Percentiles rank a stretch among this genome's conserved stretches.
phyloP scores from a whole-genome alignment of 2,888 invertebrate species.

The Limnephilus marmoratus region DNA sequence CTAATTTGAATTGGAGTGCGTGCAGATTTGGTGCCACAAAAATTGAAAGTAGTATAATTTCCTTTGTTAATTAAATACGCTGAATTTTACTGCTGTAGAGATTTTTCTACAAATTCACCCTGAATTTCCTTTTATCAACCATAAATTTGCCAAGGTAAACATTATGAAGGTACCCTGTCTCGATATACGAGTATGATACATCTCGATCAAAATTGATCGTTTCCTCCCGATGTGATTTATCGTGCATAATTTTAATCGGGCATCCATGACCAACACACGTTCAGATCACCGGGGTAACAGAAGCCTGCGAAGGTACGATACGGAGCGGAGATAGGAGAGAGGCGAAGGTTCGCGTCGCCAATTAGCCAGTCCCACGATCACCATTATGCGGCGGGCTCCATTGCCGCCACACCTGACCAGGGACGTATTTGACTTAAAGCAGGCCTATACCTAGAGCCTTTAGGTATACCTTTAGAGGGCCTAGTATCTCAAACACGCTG shows the following conservation, averaged over 20 bases:
- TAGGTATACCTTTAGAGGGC: background rate
- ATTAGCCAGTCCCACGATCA: constrained; percentile 37
- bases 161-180: background rate
- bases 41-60: no score
- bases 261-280: background rate
- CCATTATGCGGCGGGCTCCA: constrained; percentile 12
- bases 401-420: constrained; percentile 23
- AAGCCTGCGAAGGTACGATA: background rate
- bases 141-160: background rate
- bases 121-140: background rate
- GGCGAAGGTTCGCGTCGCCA: constrained; percentile 28
- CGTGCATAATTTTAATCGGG: background rate
- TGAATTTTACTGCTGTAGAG: background rate
- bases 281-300: background rate
- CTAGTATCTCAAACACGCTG: background rate
- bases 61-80: background rate
- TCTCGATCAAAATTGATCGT: background rate
- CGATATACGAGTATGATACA: background rate
- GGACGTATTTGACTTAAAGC: background rate
- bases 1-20: no score
- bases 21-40: no score
- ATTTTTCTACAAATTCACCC: background rate
- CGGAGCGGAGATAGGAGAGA: background rate
- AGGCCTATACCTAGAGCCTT: background rate
- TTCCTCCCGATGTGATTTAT: background rate